A percentile compares a stretch with the other conserved stretches of the same genome.
phyloP scores from a whole-genome alignment of 2,113 vertebrate species.

The Alligator sinensis region DNA sequence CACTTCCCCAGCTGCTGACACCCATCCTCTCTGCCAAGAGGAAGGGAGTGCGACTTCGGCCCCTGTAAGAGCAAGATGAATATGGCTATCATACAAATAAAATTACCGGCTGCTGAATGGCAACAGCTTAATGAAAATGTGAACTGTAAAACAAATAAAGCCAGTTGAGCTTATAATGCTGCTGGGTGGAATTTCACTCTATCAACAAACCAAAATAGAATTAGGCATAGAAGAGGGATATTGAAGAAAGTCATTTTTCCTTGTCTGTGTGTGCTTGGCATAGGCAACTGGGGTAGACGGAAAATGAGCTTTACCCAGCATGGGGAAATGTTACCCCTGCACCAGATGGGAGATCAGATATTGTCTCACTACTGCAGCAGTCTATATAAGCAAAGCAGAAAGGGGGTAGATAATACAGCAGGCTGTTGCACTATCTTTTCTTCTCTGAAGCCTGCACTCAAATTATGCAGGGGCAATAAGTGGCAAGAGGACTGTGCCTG shows the following conservation, averaged over 20 bases:
- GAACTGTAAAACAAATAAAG: slow-evolving; percentile 77
- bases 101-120: slow-evolving; percentile 68
- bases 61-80: slow-evolving; percentile 41
- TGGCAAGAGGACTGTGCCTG: slow-evolving; percentile 14
- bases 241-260: slow-evolving; percentile 12
- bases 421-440: background rate
- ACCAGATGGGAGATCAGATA: background rate
- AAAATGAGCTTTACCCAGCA: background rate
- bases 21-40: slow-evolving; percentile 28
- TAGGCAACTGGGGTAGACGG: background rate
- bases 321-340: background rate
- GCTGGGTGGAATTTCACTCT: slow-evolving; percentile 63
- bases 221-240: slow-evolving; percentile 24
- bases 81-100: slow-evolving; percentile 68
- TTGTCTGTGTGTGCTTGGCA: background rate
- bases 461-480: background rate
- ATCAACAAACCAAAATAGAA: slow-evolving; percentile 61
- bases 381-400: background rate
- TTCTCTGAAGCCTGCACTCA: slow-evolving; percentile 3
- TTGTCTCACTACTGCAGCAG: background rate
- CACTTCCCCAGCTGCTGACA: background rate
- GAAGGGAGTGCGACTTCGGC: background rate
- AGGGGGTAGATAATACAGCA: background rate
- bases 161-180: slow-evolving; percentile 68
- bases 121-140: slow-evolving; percentile 78